These are phyloP conservation scores for Sisyra terminalis DNA, from an alignment of 2,888 invertebrate genomes.

Conservation along the genomic window DNA sequence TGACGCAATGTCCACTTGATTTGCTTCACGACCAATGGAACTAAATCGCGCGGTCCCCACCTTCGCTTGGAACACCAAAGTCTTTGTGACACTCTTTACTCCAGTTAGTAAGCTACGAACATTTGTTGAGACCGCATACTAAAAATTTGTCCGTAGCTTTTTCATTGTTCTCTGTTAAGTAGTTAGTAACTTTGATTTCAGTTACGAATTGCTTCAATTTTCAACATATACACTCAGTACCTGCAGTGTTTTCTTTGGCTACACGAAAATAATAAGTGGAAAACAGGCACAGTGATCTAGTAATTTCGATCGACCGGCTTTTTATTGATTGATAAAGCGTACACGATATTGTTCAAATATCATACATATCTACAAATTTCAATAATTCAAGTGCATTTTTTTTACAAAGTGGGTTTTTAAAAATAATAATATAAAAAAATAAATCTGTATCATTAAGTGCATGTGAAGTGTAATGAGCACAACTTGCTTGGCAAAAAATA, in stretches of 20 bases:
- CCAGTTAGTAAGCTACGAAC: slow-evolving; percentile 7
- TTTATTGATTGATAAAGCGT: background rate
- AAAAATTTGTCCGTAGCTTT: slow-evolving; percentile 6
- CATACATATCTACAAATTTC: too few species aligned
- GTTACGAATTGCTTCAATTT: too few species aligned
- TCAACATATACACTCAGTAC: too few species aligned
- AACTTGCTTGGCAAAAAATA: too few species aligned
- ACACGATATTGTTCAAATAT: too few species aligned
- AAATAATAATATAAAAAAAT: too few species aligned
- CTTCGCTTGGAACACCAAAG: background rate
- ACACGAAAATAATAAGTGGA: background rate
- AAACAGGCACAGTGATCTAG: background rate
- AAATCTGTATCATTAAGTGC: too few species aligned
- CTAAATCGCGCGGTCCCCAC: background rate
- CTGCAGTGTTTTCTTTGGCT: background rate
- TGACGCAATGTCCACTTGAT: slow-evolving; percentile 18
- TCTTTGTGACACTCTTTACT: too few species aligned
- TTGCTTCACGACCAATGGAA: slow-evolving; percentile 18
- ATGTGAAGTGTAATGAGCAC: too few species aligned
- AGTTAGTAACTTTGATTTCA: too few species aligned
- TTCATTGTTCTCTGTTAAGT: background rate
- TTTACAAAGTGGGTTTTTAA: too few species aligned
- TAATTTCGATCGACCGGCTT: background rate
- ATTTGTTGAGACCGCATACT: background rate
- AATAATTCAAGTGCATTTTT: too few species aligned